Conservation (phyloP, 2,797 vertebrate genomes). For the Poecilia picta region DNA sequence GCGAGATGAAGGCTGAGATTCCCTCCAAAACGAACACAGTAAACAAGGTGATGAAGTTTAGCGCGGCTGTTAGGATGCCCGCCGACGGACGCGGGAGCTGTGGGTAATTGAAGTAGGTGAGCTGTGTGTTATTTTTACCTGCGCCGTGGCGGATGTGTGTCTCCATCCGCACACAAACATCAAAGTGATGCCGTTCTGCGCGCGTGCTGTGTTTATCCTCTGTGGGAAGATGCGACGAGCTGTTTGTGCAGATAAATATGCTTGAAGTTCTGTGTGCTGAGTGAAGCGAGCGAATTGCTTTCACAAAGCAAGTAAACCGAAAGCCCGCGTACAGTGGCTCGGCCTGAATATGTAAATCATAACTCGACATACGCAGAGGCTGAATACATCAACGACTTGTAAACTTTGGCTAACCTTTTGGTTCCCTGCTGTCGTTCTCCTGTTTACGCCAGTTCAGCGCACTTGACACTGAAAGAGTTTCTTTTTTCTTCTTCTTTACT, state of each 20-base stretch:
- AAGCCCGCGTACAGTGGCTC: conserved; percentile 17
- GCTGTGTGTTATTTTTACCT: conserved; percentile 39
- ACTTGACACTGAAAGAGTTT: neutral
- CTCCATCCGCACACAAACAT: conserved; percentile 19
- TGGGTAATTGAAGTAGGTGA: conserved; percentile 49
- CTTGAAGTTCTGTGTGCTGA: conserved; percentile 57
- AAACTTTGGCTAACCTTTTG: conserved; percentile 43
- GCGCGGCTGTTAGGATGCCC: conserved; percentile 54
- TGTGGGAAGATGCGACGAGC: conserved; percentile 27
- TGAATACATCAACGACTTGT: conserved; percentile 41
- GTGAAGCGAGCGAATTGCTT: conserved; percentile 49
- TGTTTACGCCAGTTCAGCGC: neutral
- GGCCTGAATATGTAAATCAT: conserved; percentile 41
- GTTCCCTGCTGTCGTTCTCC: conserved; percentile 44
- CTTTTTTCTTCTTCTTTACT: neutral
- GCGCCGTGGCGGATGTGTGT: conserved; percentile 24
- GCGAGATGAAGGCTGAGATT: conserved; percentile 71
- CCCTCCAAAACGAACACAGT: conserved; percentile 14
- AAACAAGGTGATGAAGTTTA: conserved; percentile 71
- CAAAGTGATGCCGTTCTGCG: conserved; percentile 19
- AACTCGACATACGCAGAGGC: conserved; percentile 39
- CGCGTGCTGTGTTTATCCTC: conserved; percentile 44
- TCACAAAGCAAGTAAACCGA: conserved; percentile 47
- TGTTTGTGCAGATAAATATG: conserved; percentile 57
- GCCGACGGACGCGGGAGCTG: conserved; percentile 27